Conservation (phyloP, 2,113 vertebrate species). For the Epinephelus cyanopodus region DNA sequence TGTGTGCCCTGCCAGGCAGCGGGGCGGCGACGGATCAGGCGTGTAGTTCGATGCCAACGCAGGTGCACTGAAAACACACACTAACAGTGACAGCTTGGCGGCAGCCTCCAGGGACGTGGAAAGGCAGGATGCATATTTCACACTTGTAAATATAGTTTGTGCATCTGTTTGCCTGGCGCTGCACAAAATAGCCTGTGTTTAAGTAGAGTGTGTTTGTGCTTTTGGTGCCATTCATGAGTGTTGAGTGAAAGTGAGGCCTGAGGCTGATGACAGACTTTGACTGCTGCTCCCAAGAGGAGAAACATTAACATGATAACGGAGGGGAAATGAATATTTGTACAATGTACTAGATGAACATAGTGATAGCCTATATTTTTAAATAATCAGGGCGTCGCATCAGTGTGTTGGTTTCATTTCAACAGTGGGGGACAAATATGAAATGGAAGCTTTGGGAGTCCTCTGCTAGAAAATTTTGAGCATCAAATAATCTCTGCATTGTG, state of each 20-base stretch:
- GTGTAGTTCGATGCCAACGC: conserved; percentile 11
- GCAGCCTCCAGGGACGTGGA: background rate
- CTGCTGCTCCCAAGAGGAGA: background rate
- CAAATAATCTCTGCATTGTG: no score
- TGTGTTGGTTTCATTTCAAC: no score
- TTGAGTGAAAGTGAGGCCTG: background rate
- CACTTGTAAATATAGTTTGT: background rate
- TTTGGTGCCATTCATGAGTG: background rate
- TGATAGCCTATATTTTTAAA: background rate
- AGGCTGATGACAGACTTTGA: no score
- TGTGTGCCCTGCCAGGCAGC: conserved; percentile 15
- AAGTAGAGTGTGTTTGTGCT: conserved; percentile 1
- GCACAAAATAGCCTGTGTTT: conserved; percentile 15
- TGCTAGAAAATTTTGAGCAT: no score
- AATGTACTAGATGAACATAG: background rate
- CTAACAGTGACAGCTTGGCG: conserved; percentile 17
- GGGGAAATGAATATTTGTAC: background rate
- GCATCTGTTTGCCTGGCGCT: background rate
- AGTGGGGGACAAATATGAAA: no score
- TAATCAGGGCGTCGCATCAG: background rate
- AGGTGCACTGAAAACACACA: conserved; percentile 39
- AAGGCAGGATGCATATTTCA: conserved; percentile 8
- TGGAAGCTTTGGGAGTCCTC: no score
- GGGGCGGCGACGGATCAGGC: background rate
- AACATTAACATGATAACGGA: background rate